These are phyloP conservation scores for Hydrolagus affinis DNA, from an alignment of 2,113 vertebrate species.

Conservation along the genomic window DNA sequence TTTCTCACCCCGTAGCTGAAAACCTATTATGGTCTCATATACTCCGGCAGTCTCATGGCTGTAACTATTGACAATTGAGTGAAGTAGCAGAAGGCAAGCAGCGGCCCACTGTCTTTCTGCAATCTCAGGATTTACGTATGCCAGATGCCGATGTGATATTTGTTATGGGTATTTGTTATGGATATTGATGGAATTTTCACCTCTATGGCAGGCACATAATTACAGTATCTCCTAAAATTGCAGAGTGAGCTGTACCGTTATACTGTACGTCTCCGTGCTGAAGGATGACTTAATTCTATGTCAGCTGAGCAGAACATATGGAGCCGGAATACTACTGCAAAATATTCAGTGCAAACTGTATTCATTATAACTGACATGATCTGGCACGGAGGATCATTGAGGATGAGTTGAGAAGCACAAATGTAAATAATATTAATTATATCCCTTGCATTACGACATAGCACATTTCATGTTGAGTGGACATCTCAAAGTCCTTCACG, in stretches of 20 bases:
- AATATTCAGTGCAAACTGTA: not conserved
- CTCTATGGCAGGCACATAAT: constrained; percentile 38
- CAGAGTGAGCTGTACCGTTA: not conserved
- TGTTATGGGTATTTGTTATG: constrained; percentile 39
- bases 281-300: not conserved
- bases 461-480: no score
- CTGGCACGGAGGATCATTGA: not conserved
- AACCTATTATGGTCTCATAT: constrained; percentile 24
- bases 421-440: not conserved
- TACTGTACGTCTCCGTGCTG: not conserved
- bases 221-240: not conserved
- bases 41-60: not conserved
- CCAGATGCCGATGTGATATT: constrained; percentile 41
- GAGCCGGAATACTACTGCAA: not conserved
- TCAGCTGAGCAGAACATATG: not conserved
- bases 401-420: not conserved
- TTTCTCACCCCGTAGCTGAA: constrained; percentile 28
- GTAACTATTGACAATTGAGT: constrained; percentile 35
- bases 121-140: constrained; percentile 38
- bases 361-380: constrained; percentile 7
- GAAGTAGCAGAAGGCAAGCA: constrained; percentile 30
- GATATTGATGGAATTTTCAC: constrained; percentile 36
- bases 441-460: no score
- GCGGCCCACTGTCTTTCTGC: not conserved
- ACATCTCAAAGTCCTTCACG: no score